These are phyloP conservation scores for Cydia amplana DNA, from an alignment of 1,140 invertebrate species.

Conservation along the genomic window DNA sequence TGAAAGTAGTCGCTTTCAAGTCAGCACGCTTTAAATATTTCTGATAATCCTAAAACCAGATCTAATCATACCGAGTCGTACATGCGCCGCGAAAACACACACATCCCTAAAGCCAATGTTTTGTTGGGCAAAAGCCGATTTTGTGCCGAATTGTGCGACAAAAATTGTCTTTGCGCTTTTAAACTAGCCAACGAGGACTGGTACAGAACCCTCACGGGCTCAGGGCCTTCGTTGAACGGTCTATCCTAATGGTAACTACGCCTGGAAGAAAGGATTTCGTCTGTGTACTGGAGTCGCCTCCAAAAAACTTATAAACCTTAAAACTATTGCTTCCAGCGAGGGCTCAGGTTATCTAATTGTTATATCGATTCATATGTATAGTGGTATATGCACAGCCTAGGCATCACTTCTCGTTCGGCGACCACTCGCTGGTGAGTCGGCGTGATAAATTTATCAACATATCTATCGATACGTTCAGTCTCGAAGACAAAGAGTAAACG, in stretches of 20 bases:
- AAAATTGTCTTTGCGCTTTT: conserved; percentile 8
- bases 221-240: conserved; percentile 12
- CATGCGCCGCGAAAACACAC: background rate
- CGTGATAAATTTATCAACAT: background rate
- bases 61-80: background rate
- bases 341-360: conserved; percentile 18
- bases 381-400: conserved; percentile 27
- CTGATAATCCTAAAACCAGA: background rate
- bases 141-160: conserved; percentile 15
- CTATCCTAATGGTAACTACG: conserved; percentile 18
- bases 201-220: background rate
- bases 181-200: conserved; percentile 1
- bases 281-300: conserved; percentile 4
- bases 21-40: too few relatives aligned
- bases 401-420: conserved; percentile 15
- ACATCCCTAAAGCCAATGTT: conserved; percentile 6
- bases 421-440: conserved; percentile 14
- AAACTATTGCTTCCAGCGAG: conserved; percentile 31
- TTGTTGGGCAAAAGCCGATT: conserved; percentile 9
- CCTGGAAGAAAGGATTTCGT: conserved; percentile 23
- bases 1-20: too few relatives aligned
- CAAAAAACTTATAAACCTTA: conserved; percentile 28
- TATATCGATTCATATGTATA: conserved; percentile 25
- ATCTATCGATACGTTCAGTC: background rate
- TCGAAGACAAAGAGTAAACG: background rate